Evolutionary conservation across 2,113 vertebrate species (phyloP).

Genomic region (Columbina picui): DNA sequence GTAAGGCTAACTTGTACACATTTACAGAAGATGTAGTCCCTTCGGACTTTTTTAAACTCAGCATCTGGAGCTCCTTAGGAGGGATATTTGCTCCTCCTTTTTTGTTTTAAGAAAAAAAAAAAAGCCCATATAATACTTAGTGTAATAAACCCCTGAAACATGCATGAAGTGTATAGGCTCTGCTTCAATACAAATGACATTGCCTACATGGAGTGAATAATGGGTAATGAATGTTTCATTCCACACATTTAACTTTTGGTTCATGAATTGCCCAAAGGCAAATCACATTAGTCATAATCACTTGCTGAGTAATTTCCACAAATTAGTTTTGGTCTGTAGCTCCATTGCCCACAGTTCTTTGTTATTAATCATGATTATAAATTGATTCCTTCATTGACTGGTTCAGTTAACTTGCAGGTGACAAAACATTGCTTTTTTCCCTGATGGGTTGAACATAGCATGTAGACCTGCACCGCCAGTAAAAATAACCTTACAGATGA

Average conservation of each 20-base stretch:
- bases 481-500: neutral
- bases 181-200: neutral
- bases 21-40: neutral
- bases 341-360: constrained; percentile 30
- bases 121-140: neutral
- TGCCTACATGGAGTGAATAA: neutral
- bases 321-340: constrained; percentile 48
- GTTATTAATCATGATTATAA: constrained; percentile 57
- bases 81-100: neutral
- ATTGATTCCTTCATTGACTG: constrained; percentile 5
- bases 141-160: neutral
- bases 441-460: neutral
- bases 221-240: constrained; percentile 38
- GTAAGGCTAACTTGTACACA: neutral
- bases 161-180: neutral
- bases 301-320: constrained; percentile 61
- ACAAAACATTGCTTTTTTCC: neutral
- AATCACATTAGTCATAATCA: constrained; percentile 67
- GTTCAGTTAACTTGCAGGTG: neutral
- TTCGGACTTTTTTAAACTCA: neutral
- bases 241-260: constrained; percentile 40
- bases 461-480: neutral
- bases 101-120: neutral
- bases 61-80: neutral
- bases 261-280: constrained; percentile 32